Base-by-base conservation (phyloP, 1,140 invertebrate genomes). In the Bombus sylvicola region DNA sequence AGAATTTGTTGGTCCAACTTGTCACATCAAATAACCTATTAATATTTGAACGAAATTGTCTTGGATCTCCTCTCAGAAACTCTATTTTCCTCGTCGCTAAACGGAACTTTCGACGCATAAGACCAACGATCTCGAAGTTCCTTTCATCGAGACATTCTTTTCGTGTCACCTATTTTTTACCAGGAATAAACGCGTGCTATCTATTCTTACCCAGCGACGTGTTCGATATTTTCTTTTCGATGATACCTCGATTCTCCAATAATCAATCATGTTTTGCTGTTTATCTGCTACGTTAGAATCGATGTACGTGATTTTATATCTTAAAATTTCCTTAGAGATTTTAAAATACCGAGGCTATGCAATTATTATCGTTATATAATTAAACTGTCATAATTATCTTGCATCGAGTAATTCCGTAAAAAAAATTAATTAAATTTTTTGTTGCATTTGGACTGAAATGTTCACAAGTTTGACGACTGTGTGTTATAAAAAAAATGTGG, bases 341-440 rank as follows among this genome's bases (percentile, higher is more conserved):
- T 12, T 22, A 18, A 0, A 53, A 53, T 22, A 53, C 1, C 47
- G 18, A 53, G 18, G 0, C 3, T n/a, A 28, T 10, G 12, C 59
- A 13, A n/a, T 62, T 62, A 62, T n/a, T n/a, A 53, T 53, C 47
- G 10, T 62, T n/a, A 62, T n/a, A 12, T 62, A 12, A 62, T 62
- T n/a, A 62, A 53, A 53, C 5, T 0, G 59, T 13, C 9, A 12
- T n/a, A 13, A 62, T n/a, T 62, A 12, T n/a, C 59, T 4, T n/a
- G 12, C 9, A n/a, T 62, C 0, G 28, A 4, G 3, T 1, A 28
- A n/a, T 62, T 13, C 0, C n/a, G 9, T n/a, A 4, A n/a, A 1
- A 28, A 62, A 62, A 5, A 62, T n/a, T 59, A n/a, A 62, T 62
- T n/a, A 4, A 13, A 62, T 4, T n/a, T 62, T 28, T 62, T 62